Evolutionary conservation across 2,888 invertebrate genomes (phyloP).

Genomic region (Tenodera sinensis): DNA sequence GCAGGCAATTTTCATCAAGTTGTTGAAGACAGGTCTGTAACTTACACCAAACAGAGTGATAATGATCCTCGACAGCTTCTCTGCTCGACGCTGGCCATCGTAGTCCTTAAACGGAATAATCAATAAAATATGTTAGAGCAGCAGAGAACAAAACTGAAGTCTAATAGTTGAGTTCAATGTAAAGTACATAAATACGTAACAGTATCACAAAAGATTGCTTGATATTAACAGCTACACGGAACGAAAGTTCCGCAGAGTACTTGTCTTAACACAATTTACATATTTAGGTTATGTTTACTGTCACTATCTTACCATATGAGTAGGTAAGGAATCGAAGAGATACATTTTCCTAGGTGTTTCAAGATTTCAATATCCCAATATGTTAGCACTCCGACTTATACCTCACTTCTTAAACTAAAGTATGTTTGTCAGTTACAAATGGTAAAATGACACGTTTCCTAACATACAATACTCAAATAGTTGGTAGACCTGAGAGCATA

Average conservation of each 20-base stretch:
- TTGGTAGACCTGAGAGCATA: too few relatives aligned
- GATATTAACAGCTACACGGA: too few relatives aligned
- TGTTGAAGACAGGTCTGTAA: slow-evolving; percentile 45
- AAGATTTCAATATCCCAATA: too few relatives aligned
- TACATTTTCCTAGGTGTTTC: slow-evolving; percentile 39
- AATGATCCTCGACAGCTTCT: slow-evolving; percentile 83
- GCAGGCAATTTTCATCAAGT: not conserved
- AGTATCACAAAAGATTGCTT: too few relatives aligned
- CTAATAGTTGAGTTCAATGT: not conserved
- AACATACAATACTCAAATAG: too few relatives aligned
- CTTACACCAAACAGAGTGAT: slow-evolving; percentile 78
- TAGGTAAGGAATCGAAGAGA: slow-evolving; percentile 43
- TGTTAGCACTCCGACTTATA: too few relatives aligned
- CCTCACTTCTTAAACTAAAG: too few relatives aligned
- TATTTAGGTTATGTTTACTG: not conserved
- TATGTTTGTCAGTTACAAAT: too few relatives aligned
- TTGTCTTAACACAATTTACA: too few relatives aligned
- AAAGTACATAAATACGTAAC: not conserved
- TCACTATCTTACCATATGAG: slow-evolving; percentile 44
- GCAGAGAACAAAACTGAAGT: not conserved
- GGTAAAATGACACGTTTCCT: too few relatives aligned
- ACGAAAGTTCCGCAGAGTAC: too few relatives aligned
- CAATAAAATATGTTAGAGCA: too few relatives aligned
- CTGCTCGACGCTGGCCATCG: slow-evolving; percentile 86
- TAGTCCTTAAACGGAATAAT: slow-evolving; percentile 64